These are phyloP conservation scores for Scaeva pyrastri DNA, from an alignment of 2,888 invertebrate genomes.

Conservation along the genomic window DNA sequence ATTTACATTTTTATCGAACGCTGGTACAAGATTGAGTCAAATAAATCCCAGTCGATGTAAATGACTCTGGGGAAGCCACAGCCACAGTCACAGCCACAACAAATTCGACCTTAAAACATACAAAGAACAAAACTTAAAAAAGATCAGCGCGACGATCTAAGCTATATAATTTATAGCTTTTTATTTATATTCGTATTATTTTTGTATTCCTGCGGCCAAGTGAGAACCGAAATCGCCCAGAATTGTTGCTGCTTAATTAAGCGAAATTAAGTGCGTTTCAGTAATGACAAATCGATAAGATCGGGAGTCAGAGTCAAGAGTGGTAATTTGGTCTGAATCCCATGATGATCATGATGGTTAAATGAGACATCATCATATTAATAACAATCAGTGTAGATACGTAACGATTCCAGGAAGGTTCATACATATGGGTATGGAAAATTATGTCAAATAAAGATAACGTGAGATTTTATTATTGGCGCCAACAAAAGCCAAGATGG, in stretches of 20 bases:
- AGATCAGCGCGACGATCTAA: constrained; percentile 28
- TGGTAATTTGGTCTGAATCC: constrained; percentile 12
- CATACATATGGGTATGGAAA: too few species aligned
- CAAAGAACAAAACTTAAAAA: background rate
- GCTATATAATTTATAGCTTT: constrained; percentile 39
- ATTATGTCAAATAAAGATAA: background rate
- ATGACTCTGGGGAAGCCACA: constrained; percentile 65
- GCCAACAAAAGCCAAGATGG: background rate
- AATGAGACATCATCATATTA: constrained; percentile 48
- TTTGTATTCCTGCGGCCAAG: constrained; percentile 22
- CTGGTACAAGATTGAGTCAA: constrained; percentile 57
- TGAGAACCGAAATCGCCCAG: constrained; percentile 37
- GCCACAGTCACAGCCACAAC: too few species aligned
- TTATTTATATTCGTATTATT: constrained; percentile 16
- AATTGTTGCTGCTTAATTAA: constrained; percentile 61
- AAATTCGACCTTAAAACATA: constrained; percentile 12
- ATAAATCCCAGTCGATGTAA: constrained; percentile 66
- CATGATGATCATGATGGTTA: constrained; percentile 8
- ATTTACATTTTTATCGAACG: constrained; percentile 74
- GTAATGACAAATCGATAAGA: constrained; percentile 65
- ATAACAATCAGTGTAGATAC: constrained; percentile 22
- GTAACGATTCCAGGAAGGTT: constrained; percentile 37
- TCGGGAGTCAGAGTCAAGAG: constrained; percentile 9
- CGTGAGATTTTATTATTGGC: constrained; percentile 4
- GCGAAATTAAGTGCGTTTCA: constrained; percentile 60